Conservation (phyloP, 2,888 invertebrate genomes). For the Drosophila phalerata region DNA sequence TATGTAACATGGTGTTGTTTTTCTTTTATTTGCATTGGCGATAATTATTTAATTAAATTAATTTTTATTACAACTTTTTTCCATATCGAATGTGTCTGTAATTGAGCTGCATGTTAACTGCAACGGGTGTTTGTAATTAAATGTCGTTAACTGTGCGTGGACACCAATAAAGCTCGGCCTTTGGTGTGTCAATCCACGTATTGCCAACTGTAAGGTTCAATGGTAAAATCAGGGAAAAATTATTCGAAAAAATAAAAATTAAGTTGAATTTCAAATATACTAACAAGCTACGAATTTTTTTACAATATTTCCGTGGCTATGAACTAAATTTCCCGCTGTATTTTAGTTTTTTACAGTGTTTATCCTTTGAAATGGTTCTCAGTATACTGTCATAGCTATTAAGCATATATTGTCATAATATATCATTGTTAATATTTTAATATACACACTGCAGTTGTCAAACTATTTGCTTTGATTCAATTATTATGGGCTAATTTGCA, state of each 20-base stretch:
- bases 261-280: too few species aligned
- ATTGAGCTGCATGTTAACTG: conserved; percentile 54
- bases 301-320: background rate
- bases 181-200: conserved; percentile 27
- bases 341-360: background rate
- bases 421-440: conserved; percentile 5
- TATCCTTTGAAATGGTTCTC: background rate
- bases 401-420: background rate
- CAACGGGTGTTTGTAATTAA: conserved; percentile 52
- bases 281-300: too few species aligned
- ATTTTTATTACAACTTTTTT: background rate
- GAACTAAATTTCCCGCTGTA: background rate
- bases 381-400: background rate
- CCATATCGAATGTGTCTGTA: conserved; percentile 40
- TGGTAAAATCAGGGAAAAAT: background rate
- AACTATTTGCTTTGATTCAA: conserved; percentile 10
- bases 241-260: background rate
- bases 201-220: conserved; percentile 17
- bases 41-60: conserved; percentile 36
- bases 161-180: conserved; percentile 19
- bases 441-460: conserved; percentile 4
- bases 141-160: conserved; percentile 41
- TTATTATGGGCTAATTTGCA: conserved; percentile 12
- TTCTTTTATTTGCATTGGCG: conserved; percentile 29
- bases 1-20: conserved; percentile 12